phyloP scores from a whole-genome alignment of 64 coral and sea anemone species.

The Montipora capricornis region DNA sequence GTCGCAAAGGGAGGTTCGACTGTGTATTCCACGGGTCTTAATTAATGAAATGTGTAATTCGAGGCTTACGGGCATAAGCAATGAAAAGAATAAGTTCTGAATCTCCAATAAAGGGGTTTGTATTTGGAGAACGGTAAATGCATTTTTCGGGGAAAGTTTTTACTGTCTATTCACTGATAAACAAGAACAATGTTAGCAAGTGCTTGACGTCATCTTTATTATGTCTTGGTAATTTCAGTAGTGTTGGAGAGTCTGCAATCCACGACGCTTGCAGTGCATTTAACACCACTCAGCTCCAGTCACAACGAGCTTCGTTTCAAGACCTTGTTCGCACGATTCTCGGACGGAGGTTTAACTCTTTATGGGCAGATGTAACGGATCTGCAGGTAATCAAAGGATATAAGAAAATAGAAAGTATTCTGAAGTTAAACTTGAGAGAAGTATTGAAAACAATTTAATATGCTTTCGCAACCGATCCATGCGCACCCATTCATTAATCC shows the following conservation, averaged over 20 bases:
- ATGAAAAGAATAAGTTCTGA: no score
- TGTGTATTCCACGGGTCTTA: no score
- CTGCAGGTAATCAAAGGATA: conserved; percentile 56
- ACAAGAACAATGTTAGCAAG: no score
- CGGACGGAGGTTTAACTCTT: conserved; percentile 48
- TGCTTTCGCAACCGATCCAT: neutral
- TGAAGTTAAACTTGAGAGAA: neutral
- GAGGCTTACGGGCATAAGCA: no score
- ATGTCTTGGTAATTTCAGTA: no score
- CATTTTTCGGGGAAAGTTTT: neutral
- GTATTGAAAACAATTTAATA: no score
- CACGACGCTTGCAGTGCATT: conserved; percentile 93
- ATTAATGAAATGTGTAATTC: no score
- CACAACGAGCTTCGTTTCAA: conserved; percentile 76
- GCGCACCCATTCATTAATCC: no score
- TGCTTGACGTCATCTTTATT: no score
- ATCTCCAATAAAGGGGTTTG: neutral
- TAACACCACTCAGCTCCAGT: conserved; percentile 81
- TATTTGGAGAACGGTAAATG: neutral
- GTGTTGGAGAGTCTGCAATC: neutral
- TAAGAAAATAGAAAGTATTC: neutral
- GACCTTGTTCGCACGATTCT: conserved; percentile 67
- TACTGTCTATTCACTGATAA: neutral
- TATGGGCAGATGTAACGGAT: conserved; percentile 82
- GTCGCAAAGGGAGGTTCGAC: no score